phyloP scores from a whole-genome alignment of 2,113 vertebrate genomes.

The Salvelinus alpinus region DNA sequence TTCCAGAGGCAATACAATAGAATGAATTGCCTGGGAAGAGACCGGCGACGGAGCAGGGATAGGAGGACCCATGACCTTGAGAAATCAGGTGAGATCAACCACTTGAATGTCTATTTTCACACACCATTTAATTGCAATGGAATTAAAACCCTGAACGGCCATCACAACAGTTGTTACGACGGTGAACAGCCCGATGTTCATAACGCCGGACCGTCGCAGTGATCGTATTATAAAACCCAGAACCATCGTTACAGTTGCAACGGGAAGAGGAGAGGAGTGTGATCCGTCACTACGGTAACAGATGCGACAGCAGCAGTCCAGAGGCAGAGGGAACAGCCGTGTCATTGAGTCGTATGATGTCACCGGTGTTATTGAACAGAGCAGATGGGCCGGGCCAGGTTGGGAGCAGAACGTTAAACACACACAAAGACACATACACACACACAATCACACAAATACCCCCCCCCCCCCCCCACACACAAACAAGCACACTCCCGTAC shows the following conservation, averaged over 20 bases:
- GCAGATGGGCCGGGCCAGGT: constrained; percentile 72
- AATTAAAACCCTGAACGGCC: constrained; percentile 67
- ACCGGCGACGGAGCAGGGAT: neutral
- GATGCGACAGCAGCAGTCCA: constrained; percentile 63
- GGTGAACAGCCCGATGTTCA: constrained; percentile 59
- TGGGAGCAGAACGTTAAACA: constrained; percentile 52
- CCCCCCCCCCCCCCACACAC: no score
- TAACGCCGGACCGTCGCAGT: constrained; percentile 50
- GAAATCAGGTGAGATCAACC: constrained; percentile 71
- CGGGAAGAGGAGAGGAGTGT: neutral
- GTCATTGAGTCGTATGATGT: constrained; percentile 66
- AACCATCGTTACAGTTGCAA: neutral
- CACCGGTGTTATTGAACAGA: constrained; percentile 56
- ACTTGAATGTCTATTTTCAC: constrained; percentile 79
- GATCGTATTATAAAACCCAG: constrained; percentile 21
- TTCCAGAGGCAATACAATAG: neutral
- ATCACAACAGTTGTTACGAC: constrained; percentile 61
- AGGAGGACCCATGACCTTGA: constrained; percentile 75
- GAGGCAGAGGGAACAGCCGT: constrained; percentile 61
- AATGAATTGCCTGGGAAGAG: neutral
- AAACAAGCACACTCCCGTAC: constrained; percentile 45
- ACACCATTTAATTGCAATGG: constrained; percentile 72
- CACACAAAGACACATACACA: constrained; percentile 7
- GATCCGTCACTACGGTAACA: constrained; percentile 41
- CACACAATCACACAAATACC: no score